Evolutionary conservation across 2,888 invertebrate species (phyloP), one percentile per base, ranked within the genome.

Genomic region (Tromatobia lineatoria): DNA sequence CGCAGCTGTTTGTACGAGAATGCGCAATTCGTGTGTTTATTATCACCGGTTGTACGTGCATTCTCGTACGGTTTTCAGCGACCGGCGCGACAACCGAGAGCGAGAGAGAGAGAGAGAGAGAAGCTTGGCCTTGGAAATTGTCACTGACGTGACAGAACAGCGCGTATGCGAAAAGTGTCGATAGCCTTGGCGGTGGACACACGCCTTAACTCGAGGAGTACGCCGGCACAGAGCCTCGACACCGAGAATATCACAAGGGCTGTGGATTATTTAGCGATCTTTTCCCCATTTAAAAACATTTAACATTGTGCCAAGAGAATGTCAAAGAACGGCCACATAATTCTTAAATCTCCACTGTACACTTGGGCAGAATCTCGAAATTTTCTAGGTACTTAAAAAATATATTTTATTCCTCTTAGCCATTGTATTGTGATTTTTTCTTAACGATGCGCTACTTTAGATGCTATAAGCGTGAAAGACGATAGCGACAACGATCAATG

Each of bases 221-320:
- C n/a, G 67, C 38, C 38, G 38, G 38, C 38, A 67, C 29, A 13
- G 13, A 64, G 25, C 15, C 29, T 64, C 13, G 20, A 10, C 23
- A 73, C 38, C 38, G 61, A 64, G 59, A 67, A 69, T 79, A 67
- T 80, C n/a, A 61, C 34, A 50, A 52, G 59, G 59, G 57, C 45
- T 70, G 70, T 80, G 50, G 54, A 73, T 79, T 71, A 54, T 78
- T 38, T 50, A 18, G 71, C 76, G 75, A 75, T 75, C 18, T 66
- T n/a, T 20, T 79, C 83, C 75, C 18, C 13, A 10, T 25, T 50
- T 59, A 50, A 47, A 57, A 47, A 57, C 15, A 59, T 69, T 75
- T 42, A 80, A 52, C 47, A 80, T 80, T 80, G 80, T 83, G 76
- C 80, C 80, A 85, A 82, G 82, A 20, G 25, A 70, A 42, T 45